A percentile compares a stretch with the other conserved stretches of the same genome.
phyloP scores from a whole-genome alignment of 2,888 invertebrate species.

The Anodontia alba region DNA sequence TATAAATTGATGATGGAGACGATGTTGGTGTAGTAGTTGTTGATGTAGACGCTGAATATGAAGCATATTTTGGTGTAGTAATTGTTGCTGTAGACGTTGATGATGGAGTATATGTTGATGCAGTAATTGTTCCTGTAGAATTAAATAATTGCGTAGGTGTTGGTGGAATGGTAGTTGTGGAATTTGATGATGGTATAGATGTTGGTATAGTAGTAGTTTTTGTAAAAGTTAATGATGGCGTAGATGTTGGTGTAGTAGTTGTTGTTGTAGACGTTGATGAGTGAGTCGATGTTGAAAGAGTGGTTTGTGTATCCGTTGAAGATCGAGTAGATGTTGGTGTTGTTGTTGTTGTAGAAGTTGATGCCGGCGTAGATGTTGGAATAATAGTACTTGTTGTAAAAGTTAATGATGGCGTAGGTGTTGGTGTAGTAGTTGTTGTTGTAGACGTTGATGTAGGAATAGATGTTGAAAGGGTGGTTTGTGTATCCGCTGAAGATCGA shows the following conservation, averaged over 20 bases:
- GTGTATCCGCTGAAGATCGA: too few relatives aligned
- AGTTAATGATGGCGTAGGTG: too few relatives aligned
- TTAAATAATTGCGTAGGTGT: neutral
- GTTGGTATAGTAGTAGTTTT: constrained; percentile 11
- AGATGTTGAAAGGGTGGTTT: too few relatives aligned
- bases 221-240: neutral
- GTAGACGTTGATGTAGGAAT: neutral
- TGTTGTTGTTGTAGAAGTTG: neutral
- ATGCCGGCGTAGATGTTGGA: neutral
- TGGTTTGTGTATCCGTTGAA: constrained; percentile 12
- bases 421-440: too few relatives aligned
- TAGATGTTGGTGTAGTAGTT: constrained; percentile 8
- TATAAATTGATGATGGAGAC: neutral
- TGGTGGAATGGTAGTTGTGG: neutral
- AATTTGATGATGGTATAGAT: neutral
- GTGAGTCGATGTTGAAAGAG: constrained; percentile 10
- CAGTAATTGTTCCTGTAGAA: neutral
- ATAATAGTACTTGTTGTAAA: neutral
- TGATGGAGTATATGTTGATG: neutral
- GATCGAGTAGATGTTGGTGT: constrained; percentile 5
- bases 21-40: constrained; percentile 3
- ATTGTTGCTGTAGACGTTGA: neutral
- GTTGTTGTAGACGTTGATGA: constrained; percentile 8
- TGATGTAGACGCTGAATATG: neutral
- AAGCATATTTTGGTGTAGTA: neutral